Conservation (phyloP, 2,797 vertebrate genomes). For the Acipenser ruthenus region DNA sequence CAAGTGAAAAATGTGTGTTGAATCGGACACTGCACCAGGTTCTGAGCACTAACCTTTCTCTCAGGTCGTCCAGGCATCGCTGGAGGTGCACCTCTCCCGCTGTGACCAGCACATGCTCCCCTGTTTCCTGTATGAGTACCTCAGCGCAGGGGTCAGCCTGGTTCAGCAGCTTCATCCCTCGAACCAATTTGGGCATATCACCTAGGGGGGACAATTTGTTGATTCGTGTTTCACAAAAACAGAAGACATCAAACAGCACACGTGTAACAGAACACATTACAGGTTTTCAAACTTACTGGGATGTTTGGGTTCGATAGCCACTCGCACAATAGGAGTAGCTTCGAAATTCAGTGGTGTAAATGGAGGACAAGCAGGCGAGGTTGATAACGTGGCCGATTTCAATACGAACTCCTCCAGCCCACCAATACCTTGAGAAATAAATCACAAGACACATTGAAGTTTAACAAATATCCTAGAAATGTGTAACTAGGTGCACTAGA, state of each 20-base stretch:
- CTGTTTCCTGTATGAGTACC: conserved; percentile 90
- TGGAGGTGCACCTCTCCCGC: conserved; percentile 95
- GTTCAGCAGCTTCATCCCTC: conserved; percentile 90
- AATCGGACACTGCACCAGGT: not conserved
- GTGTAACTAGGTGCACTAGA: not conserved
- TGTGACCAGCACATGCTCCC: conserved; percentile 91
- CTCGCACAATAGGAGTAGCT: conserved; percentile 84
- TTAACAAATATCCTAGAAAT: not conserved
- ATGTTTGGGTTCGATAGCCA: conserved; percentile 88
- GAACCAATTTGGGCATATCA: conserved; percentile 90
- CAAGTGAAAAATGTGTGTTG: conserved; percentile 1
- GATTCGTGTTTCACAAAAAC: not conserved
- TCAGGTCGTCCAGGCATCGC: conserved; percentile 89
- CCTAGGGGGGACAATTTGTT: conserved; percentile 49
- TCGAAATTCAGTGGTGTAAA: conserved; percentile 89
- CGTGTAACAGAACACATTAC: conserved; percentile 8
- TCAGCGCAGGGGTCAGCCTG: conserved; percentile 94
- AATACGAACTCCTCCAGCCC: conserved; percentile 82
- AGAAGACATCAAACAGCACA: not conserved
- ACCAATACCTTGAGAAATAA: conserved; percentile 67
- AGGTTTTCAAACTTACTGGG: conserved; percentile 66
- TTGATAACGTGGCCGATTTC: conserved; percentile 88
- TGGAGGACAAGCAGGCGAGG: conserved; percentile 72
- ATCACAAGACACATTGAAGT: not conserved
- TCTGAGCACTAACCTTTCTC: conserved; percentile 66